These are phyloP conservation scores for Aurelia aurita complex sp. Pacific DNA, from an alignment of 30 jellyfish, hydroid and myxozoan genomes.

Conservation along the genomic window DNA sequence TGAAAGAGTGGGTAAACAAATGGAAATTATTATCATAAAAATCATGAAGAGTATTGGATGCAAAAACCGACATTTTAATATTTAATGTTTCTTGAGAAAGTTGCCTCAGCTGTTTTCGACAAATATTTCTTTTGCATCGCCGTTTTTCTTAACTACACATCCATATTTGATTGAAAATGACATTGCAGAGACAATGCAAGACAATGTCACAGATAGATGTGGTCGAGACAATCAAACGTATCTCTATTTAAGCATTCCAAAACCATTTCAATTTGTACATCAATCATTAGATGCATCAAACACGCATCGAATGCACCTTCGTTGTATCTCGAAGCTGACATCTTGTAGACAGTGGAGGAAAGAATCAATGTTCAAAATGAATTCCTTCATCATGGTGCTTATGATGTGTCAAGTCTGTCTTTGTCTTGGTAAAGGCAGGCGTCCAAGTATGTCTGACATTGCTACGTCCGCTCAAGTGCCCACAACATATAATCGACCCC, in stretches of 20 bases:
- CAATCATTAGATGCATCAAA: too few relatives aligned
- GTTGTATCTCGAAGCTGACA: too few relatives aligned
- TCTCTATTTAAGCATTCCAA: constrained; percentile 5
- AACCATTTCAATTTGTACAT: too few relatives aligned
- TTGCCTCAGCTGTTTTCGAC: constrained; percentile 9
- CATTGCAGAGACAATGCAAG: background rate
- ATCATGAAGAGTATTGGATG: constrained; percentile 7
- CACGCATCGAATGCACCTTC: too few relatives aligned
- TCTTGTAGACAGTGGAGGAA: too few relatives aligned
- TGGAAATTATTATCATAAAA: constrained; percentile 22
- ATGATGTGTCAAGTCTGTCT: too few relatives aligned
- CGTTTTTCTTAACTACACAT: constrained; percentile 4
- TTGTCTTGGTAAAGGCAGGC: too few relatives aligned
- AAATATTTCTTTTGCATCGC: constrained; percentile 36
- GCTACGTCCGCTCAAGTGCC: too few relatives aligned
- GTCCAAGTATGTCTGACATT: too few relatives aligned
- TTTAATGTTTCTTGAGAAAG: constrained; percentile 23
- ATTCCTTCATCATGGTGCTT: too few relatives aligned
- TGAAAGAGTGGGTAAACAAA: constrained; percentile 23
- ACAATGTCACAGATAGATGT: constrained; percentile 20
- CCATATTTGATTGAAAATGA: constrained; percentile 17
- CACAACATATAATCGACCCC: too few relatives aligned
- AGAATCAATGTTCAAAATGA: too few relatives aligned
- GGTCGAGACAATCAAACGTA: background rate
- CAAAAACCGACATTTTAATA: constrained; percentile 45